A percentile compares a stretch with the other conserved stretches of the same genome.
Evolutionary conservation across 2,888 invertebrate species (phyloP).

Genomic region (Seira ritae): DNA sequence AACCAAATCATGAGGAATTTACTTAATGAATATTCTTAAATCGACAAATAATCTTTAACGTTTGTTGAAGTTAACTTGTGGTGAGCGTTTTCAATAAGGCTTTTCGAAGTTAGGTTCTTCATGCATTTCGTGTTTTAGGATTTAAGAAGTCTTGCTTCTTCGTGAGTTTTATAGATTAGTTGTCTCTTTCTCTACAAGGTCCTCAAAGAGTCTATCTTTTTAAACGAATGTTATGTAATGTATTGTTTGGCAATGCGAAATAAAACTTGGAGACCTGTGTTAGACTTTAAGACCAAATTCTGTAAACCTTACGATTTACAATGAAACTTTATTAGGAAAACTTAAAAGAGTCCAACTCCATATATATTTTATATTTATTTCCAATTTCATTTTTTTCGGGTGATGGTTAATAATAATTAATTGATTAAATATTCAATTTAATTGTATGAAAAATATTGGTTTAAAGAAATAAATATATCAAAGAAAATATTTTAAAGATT

Average conservation of each 20-base stretch:
- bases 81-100: too few relatives aligned
- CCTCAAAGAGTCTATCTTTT: slow-evolving; percentile 28
- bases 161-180: too few relatives aligned
- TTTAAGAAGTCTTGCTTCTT: neutral
- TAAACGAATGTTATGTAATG: slow-evolving; percentile 11
- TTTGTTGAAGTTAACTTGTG: too few relatives aligned
- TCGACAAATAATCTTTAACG: too few relatives aligned
- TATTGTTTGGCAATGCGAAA: slow-evolving; percentile 24
- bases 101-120: neutral
- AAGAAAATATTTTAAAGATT: too few relatives aligned
- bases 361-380: slow-evolving; percentile 63
- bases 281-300: slow-evolving; percentile 45
- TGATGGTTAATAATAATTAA: slow-evolving; percentile 45
- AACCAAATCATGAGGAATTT: too few relatives aligned
- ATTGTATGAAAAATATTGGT: too few relatives aligned
- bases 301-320: slow-evolving; percentile 11
- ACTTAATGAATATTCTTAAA: too few relatives aligned
- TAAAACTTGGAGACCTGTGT: slow-evolving; percentile 56
- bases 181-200: neutral
- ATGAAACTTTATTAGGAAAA: slow-evolving; percentile 20
- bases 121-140: neutral
- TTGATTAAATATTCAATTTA: too few relatives aligned
- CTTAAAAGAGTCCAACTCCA: slow-evolving; percentile 36
- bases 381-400: slow-evolving; percentile 48
- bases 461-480: too few relatives aligned